These are phyloP conservation scores for Andrena camellia DNA, from an alignment of 2,888 invertebrate genomes.

Conservation along the genomic window DNA sequence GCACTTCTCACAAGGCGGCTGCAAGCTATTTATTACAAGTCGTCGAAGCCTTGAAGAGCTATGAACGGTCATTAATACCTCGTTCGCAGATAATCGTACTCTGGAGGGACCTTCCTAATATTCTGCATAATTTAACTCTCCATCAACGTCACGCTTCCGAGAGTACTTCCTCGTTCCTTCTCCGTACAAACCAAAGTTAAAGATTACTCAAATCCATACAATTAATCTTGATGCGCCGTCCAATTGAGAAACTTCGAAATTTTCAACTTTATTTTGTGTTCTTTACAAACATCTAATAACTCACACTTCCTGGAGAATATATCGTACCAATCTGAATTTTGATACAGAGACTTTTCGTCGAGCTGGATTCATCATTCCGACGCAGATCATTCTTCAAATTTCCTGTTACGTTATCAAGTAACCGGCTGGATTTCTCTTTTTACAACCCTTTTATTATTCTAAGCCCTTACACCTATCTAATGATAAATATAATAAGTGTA, in stretches of 20 bases:
- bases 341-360: too few relatives aligned
- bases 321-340: too few relatives aligned
- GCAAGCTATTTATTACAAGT: not conserved
- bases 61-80: conserved; percentile 5
- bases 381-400: too few relatives aligned
- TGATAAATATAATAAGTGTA: too few relatives aligned
- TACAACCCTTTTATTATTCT: too few relatives aligned
- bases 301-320: not conserved
- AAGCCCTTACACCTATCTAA: too few relatives aligned
- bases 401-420: too few relatives aligned
- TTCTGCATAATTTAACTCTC: not conserved
- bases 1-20: not conserved
- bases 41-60: not conserved
- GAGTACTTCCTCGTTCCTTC: conserved; percentile 1
- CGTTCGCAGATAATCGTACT: not conserved
- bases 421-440: too few relatives aligned
- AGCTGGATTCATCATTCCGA: too few relatives aligned
- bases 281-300: not conserved
- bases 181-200: not conserved
- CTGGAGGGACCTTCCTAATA: not conserved
- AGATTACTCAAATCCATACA: not conserved
- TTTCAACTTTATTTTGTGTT: not conserved
- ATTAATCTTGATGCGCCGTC: not conserved
- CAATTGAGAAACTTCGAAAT: not conserved
- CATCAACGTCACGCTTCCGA: conserved; percentile 6